phyloP scores from a whole-genome alignment of 2,113 vertebrate genomes.

The Probosciger aterrimus region DNA sequence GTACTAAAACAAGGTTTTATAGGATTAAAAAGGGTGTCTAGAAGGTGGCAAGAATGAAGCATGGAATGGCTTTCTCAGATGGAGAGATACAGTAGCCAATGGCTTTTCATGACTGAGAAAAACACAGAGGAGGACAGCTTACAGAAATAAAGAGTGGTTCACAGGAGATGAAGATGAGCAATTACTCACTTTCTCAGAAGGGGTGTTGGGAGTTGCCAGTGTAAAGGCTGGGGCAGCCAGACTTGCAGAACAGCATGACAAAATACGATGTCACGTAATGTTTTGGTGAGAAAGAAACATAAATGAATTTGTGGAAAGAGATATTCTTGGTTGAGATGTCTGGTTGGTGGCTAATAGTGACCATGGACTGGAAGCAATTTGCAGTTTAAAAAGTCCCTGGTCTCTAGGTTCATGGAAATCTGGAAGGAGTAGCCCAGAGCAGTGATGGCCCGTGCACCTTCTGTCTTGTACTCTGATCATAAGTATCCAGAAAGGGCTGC shows the following conservation, averaged over 20 bases:
- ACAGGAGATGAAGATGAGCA: neutral
- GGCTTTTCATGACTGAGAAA: neutral
- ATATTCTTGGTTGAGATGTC: neutral
- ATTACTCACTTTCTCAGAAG: neutral
- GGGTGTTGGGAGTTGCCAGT: neutral
- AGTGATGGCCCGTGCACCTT: neutral
- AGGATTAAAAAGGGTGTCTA: neutral
- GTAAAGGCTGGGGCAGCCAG: neutral
- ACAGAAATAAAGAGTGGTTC: neutral
- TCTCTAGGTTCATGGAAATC: neutral
- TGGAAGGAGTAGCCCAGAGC: neutral
- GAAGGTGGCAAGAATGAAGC: neutral
- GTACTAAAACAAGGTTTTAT: neutral
- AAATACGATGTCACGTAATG: neutral
- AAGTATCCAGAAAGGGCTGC: neutral
- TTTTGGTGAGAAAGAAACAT: neutral
- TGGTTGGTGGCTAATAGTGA: fast-evolving
- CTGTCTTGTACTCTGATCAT: neutral
- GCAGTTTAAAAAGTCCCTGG: neutral
- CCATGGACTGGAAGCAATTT: neutral
- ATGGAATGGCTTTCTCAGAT: neutral
- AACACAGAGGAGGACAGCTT: neutral
- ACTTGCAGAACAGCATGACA: neutral
- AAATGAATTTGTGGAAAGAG: neutral
- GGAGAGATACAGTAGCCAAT: neutral